Conservation (phyloP, 1,140 invertebrate species). For the Meloidogyne chitwoodi region DNA sequence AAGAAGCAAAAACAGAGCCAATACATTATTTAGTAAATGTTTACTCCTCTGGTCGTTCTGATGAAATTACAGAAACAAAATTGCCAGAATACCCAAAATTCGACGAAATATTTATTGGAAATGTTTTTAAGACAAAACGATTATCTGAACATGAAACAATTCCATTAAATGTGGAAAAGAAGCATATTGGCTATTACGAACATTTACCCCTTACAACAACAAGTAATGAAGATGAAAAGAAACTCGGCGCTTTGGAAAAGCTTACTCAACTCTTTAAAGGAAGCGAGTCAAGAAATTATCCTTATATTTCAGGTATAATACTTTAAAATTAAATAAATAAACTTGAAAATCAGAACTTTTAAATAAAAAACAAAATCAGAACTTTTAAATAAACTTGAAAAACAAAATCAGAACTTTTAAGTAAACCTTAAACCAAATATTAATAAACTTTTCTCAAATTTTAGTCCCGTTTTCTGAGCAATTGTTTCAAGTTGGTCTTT, state of each 20-base stretch:
- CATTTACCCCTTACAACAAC: not conserved
- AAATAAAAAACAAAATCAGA: too few relatives aligned
- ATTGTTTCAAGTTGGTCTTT: too few relatives aligned
- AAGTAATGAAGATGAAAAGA: not conserved
- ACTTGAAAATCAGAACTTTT: too few relatives aligned
- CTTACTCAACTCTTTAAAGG: not conserved
- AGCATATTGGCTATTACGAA: not conserved
- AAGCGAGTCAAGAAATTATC: not conserved
- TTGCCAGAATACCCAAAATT: not conserved
- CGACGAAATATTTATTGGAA: not conserved
- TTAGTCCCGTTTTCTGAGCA: too few relatives aligned
- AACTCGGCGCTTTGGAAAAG: not conserved
- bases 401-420: too few relatives aligned
- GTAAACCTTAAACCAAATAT: too few relatives aligned
- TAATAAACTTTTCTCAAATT: too few relatives aligned
- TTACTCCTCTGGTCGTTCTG: slow-evolving; percentile 23
- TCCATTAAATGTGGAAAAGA: not conserved
- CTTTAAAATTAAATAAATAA: too few relatives aligned
- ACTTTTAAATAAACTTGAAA: too few relatives aligned
- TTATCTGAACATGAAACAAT: not conserved
- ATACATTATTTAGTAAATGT: slow-evolving; percentile 3
- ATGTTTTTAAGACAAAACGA: not conserved
- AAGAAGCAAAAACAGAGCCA: not conserved
- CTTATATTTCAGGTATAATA: not conserved
- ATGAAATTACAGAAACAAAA: not conserved